phyloP scores from a whole-genome alignment of 2,113 vertebrate genomes.

The Eulacestoma nigropectus region DNA sequence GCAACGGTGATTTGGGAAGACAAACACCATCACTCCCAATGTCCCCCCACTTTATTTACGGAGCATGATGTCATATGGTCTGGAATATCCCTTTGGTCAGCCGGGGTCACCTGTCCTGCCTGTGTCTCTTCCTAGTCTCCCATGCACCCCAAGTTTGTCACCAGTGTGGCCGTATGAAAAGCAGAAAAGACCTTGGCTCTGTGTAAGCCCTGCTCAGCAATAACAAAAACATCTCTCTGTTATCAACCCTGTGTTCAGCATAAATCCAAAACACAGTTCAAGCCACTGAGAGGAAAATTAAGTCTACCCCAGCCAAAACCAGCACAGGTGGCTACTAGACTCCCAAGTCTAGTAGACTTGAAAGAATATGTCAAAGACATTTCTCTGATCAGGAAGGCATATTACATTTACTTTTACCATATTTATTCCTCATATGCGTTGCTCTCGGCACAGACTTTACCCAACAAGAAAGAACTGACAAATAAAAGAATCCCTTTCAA shows the following conservation, averaged over 20 bases:
- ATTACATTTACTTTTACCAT: background rate
- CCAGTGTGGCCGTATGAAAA: rapidly evolving
- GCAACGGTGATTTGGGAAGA: background rate
- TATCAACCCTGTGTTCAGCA: background rate
- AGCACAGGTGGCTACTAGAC: background rate
- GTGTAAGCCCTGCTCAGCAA: background rate
- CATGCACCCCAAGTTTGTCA: rapidly evolving
- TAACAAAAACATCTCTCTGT: background rate
- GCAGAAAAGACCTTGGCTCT: background rate
- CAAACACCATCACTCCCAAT: rapidly evolving
- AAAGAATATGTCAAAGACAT: background rate
- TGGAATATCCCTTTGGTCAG: background rate
- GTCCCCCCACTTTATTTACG: background rate
- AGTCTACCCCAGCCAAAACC: background rate
- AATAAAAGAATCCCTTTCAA: background rate
- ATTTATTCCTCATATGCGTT: background rate
- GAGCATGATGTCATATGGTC: background rate
- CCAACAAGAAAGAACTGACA: background rate
- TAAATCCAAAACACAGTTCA: background rate
- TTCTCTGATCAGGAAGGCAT: background rate
- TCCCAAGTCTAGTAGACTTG: background rate
- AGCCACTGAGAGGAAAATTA: background rate
- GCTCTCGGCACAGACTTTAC: background rate
- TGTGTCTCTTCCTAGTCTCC: background rate
- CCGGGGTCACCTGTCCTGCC: background rate